Evolutionary conservation across 1,140 invertebrate genomes (phyloP), one percentile per base, ranked within the genome.

Genomic region (Zelostemma sp.): DNA sequence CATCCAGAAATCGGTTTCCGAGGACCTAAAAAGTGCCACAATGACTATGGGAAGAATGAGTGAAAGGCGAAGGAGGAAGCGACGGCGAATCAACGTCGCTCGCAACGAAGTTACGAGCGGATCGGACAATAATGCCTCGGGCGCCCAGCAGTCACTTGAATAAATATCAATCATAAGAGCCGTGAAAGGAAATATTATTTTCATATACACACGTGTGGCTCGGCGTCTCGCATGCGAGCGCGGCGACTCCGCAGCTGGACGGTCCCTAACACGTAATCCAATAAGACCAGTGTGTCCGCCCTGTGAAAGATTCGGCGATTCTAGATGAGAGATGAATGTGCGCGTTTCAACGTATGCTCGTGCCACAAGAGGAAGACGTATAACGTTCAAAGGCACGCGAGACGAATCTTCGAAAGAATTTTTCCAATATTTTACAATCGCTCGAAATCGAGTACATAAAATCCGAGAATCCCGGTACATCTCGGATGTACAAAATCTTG

Each of bases 141-240:
- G 50, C 45, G 55, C 47, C 62, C 28, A 45, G 16, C 58, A 67
- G 65, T 73, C 70, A 63, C 65, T 73, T 66, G 70, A 73, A 73
- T 68, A 68, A 73, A 73, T 68, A 73, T 73, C 70, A 73, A 73
- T 73, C 70, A 73, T 73, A 73, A 57, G 57, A 50, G 21, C 14
- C 38, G 58, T 65, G 54, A 56, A 68, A 73, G 65, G 65, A 73
- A 73, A 70, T 74, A 74, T 74, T 72, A 69, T 72, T 68, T 67
- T 69, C 66, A 72, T 74, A 74, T 71, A 59, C 1, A 46, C 1
- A 8, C 43, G 43, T 18, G 43, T n/a, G n/a, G n/a, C n/a, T n/a
- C n/a, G n/a, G n/a, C n/a, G 17, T 6, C 19, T 19, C 9, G 45
- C 49, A 15, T 31, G 12, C 35, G 3, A 28, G 25, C 3, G 25